A percentile compares a stretch with the other conserved stretches of the same genome.
These are phyloP conservation scores for Macroramphosus scolopax DNA, from an alignment of 2,797 vertebrate genomes.

Conservation along the genomic window DNA sequence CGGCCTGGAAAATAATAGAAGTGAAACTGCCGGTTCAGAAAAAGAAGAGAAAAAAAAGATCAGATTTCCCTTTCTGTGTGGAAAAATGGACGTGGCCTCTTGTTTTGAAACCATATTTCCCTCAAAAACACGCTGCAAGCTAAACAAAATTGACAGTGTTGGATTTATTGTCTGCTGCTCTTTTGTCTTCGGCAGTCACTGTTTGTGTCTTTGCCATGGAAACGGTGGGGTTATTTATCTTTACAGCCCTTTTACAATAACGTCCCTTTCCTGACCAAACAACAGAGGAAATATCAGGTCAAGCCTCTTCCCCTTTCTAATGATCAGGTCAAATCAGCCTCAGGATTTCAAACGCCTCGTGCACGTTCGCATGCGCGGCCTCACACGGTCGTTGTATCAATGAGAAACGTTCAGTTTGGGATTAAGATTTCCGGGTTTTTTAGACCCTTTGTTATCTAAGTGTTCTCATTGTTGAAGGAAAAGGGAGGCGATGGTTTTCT, in stretches of 20 bases:
- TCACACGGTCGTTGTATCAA: slow-evolving; percentile 24
- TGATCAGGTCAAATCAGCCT: slow-evolving; percentile 75
- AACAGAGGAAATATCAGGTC: slow-evolving; percentile 85
- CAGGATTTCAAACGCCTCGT: slow-evolving; percentile 60
- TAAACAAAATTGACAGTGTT: slow-evolving; percentile 86
- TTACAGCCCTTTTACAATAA: slow-evolving; percentile 78
- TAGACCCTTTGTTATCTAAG: slow-evolving; percentile 34
- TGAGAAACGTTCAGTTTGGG: slow-evolving; percentile 47
- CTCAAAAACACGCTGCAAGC: slow-evolving; percentile 81
- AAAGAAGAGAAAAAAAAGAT: slow-evolving; percentile 59
- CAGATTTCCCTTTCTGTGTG: slow-evolving; percentile 79
- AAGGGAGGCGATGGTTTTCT: slow-evolving; percentile 39
- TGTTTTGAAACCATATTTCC: slow-evolving; percentile 82
- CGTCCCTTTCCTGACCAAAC: slow-evolving; percentile 85
- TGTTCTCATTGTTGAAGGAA: slow-evolving; percentile 33
- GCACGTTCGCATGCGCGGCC: slow-evolving; percentile 46
- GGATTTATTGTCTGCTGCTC: slow-evolving; percentile 83
- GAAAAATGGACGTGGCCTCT: slow-evolving; percentile 76
- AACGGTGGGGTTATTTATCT: slow-evolving; percentile 84
- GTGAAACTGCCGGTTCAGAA: slow-evolving; percentile 66
- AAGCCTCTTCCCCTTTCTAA: slow-evolving; percentile 76
- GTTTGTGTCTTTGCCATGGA: slow-evolving; percentile 86
- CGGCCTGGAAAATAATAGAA: slow-evolving; percentile 74
- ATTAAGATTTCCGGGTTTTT: slow-evolving; percentile 56
- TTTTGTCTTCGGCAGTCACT: slow-evolving; percentile 74